phyloP scores from a whole-genome alignment of 92 coral and sea anemone genomes.

The Bergia puertoricense region DNA sequence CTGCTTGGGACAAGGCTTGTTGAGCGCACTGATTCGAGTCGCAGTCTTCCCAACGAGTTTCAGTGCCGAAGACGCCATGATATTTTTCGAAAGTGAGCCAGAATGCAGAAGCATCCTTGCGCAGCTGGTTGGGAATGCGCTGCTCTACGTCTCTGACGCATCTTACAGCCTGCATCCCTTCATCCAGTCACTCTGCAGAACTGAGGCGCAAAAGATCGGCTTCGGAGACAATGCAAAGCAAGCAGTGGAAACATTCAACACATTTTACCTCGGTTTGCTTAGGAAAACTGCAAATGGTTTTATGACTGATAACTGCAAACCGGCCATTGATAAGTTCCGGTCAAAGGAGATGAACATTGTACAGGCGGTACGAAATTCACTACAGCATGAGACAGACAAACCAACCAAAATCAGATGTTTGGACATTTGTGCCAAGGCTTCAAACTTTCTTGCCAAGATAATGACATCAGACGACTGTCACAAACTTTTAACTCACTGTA shows the following conservation, averaged over 20 bases:
- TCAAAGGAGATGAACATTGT: slow-evolving; percentile 39
- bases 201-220: slow-evolving; percentile 35
- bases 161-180: slow-evolving; percentile 74
- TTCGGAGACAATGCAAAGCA: slow-evolving; percentile 42
- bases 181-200: slow-evolving; percentile 66
- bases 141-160: slow-evolving; percentile 49
- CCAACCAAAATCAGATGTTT: slow-evolving; percentile 46
- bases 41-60: slow-evolving; percentile 70
- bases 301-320: slow-evolving; percentile 47
- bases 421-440: slow-evolving; percentile 47
- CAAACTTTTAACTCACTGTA: slow-evolving; percentile 32
- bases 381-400: slow-evolving; percentile 9
- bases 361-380: slow-evolving; percentile 44
- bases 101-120: slow-evolving; percentile 34
- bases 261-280: slow-evolving; percentile 31
- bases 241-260: slow-evolving; percentile 34
- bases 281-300: slow-evolving; percentile 42
- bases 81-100: slow-evolving; percentile 48
- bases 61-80: slow-evolving; percentile 54
- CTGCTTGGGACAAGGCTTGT: slow-evolving; percentile 49
- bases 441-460: slow-evolving; percentile 52
- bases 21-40: slow-evolving; percentile 46
- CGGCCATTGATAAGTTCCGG: slow-evolving; percentile 40
- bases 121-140: slow-evolving; percentile 59
- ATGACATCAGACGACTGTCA: slow-evolving; percentile 49